Conservation (phyloP, 2,888 invertebrate genomes). For the Caenorhabditis doughertyi region DNA sequence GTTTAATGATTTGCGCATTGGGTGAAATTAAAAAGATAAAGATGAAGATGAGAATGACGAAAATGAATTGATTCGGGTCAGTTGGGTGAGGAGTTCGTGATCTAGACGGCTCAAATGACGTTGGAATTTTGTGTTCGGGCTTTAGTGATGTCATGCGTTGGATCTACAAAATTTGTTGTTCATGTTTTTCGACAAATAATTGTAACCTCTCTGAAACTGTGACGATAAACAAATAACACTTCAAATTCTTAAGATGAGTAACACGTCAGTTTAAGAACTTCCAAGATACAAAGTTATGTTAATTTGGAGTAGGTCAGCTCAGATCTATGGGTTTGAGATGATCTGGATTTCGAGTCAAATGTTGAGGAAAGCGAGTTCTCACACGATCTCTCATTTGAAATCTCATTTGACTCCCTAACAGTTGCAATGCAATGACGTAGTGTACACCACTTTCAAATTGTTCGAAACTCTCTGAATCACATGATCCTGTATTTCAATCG, state of each 20-base stretch:
- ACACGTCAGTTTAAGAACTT: background rate
- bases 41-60: conserved; percentile 33
- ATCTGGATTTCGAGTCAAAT: too few relatives aligned
- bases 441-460: too few relatives aligned
- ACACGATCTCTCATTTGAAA: too few relatives aligned
- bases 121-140: conserved; percentile 7
- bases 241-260: conserved; percentile 8
- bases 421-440: too few relatives aligned
- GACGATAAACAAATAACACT: conserved; percentile 31
- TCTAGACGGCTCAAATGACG: conserved; percentile 37
- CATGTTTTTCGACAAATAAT: conserved; percentile 27
- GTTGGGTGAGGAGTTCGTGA: conserved; percentile 10
- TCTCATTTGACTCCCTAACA: too few relatives aligned
- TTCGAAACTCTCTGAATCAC: background rate
- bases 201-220: conserved; percentile 35
- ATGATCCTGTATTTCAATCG: background rate
- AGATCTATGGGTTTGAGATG: too few relatives aligned
- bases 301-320: too few relatives aligned
- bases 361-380: too few relatives aligned
- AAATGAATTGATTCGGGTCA: conserved; percentile 26
- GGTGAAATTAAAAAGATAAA: background rate
- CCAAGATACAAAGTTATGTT: too few relatives aligned
- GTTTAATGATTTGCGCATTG: conserved; percentile 19
- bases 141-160: conserved; percentile 35
- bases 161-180: conserved; percentile 29